Base-by-base conservation (phyloP, 2,888 invertebrate species). In the Argyresthia goedartella region DNA sequence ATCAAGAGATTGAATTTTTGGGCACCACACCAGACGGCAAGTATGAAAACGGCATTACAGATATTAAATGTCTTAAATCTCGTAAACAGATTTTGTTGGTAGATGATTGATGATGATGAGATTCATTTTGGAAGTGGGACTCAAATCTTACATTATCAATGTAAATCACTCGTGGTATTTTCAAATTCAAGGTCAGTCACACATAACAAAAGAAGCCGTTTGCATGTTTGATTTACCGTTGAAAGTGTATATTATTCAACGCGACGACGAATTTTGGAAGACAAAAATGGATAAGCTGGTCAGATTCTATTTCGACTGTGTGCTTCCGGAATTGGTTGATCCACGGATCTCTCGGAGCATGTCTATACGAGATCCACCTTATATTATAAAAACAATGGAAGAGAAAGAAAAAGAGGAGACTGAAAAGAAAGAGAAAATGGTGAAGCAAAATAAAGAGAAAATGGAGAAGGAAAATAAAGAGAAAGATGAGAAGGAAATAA, bases 141-240 rank as follows among this genome's bases (percentile, higher is more conserved):
- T n/a, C 4, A 7, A 42, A 11, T n/a, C n/a, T 42, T 42, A 42
- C 47, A 49, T 16, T 33, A 8, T 44, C 9, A 34, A 54, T 47
- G 33, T 7, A 51, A 34, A 51, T 39, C 49, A 51, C 33, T 25
- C 51, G 25, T 51, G 53, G 53, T 51, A 51, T 48, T 53, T 33
- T 15, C 53, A 54, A 54, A 44, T 54, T 46, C 54, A 54, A 41
- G 54, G 54, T 33, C 52, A 54, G 16, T 41, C 52, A 25, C 54
- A 54, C 42, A 52, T 52, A 43, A 51, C 52, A 4, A 44, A 42
- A 10, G 35, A 54, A 52, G 44, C 9, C 25, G 16, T 43, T 2
- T 52, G 52, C 36, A 34, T 54, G 44, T 42, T 52, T 54, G 41
- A 46, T 33, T 11, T 43, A 42, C 39, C 36, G 39, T 33, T 52